Evolutionary conservation across 2,797 vertebrate species (phyloP).

Genomic region (Xiphophorus birchmanni): DNA sequence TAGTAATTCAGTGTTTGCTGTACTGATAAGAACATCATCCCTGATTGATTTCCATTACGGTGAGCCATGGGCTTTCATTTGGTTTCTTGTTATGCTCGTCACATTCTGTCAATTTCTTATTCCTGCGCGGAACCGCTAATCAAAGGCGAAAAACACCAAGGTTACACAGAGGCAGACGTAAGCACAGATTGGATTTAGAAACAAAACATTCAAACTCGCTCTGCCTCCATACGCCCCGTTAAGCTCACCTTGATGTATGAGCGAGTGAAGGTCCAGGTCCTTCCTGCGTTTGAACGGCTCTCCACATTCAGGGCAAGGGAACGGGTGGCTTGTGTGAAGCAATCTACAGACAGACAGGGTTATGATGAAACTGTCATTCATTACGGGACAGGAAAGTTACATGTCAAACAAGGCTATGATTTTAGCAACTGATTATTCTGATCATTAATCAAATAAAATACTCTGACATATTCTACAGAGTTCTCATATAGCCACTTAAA

Average conservation of each 20-base stretch:
- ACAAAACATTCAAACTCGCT: not conserved
- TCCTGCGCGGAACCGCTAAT: not conserved
- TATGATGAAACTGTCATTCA: not conserved
- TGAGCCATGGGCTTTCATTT: slow-evolving; percentile 6
- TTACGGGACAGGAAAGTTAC: not conserved
- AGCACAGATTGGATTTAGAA: not conserved
- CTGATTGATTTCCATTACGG: slow-evolving; percentile 41
- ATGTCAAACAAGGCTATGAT: not conserved
- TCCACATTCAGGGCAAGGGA: slow-evolving; percentile 87
- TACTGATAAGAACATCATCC: slow-evolving; percentile 54
- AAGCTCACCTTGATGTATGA: slow-evolving; percentile 84
- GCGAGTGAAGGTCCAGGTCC: slow-evolving; percentile 89
- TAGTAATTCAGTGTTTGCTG: slow-evolving; percentile 52
- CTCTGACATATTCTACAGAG: too few species aligned
- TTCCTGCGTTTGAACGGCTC: slow-evolving; percentile 89
- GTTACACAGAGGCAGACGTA: not conserved
- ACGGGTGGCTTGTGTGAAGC: slow-evolving; percentile 91
- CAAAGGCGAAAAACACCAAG: not conserved
- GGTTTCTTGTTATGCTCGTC: slow-evolving; percentile 20
- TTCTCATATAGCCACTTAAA: too few species aligned
- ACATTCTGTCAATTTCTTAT: slow-evolving; percentile 13
- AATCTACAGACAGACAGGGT: slow-evolving; percentile 68
- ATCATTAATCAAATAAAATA: too few species aligned
- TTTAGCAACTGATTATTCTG: not conserved
- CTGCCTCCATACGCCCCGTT: not conserved